Conservation (phyloP, 30 jellyfish, hydroid and myxozoan species). For the Phacellophora camtschatica region DNA sequence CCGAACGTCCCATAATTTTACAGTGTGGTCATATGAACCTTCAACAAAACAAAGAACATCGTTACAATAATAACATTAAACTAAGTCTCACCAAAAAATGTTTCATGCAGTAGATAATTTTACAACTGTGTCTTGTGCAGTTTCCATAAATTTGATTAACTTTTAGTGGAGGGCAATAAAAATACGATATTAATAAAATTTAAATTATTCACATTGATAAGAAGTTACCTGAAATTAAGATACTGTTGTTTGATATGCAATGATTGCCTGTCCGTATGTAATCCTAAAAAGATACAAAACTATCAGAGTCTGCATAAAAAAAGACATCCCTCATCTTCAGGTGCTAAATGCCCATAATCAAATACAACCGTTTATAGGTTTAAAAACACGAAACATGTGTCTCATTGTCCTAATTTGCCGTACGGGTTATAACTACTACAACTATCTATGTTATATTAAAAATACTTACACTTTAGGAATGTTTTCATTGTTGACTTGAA, state of each 20-base stretch:
- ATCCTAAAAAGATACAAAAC: slow-evolving; percentile 48
- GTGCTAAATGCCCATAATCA: neutral
- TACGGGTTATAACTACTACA: too few species aligned
- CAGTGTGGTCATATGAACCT: slow-evolving; percentile 98
- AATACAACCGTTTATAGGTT: too few species aligned
- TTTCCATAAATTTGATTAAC: too few species aligned
- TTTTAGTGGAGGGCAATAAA: neutral
- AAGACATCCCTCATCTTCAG: neutral
- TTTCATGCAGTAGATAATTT: neutral
- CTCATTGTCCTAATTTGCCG: too few species aligned
- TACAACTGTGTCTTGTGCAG: neutral
- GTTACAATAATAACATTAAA: too few species aligned
- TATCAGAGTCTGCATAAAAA: neutral
- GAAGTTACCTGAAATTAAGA: slow-evolving; percentile 70
- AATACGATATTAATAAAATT: neutral
- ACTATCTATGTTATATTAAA: too few species aligned
- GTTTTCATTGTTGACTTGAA: too few species aligned
- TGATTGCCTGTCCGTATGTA: slow-evolving; percentile 75
- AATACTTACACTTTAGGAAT: too few species aligned
- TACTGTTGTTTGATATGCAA: slow-evolving; percentile 29
- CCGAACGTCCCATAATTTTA: slow-evolving; percentile 88
- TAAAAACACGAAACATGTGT: too few species aligned
- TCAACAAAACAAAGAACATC: neutral
- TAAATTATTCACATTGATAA: neutral
- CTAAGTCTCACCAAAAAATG: too few species aligned